Evolutionary conservation across 2,797 vertebrate genomes (phyloP), one percentile per base, ranked within the genome.

Genomic region (Poecilia picta): DNA sequence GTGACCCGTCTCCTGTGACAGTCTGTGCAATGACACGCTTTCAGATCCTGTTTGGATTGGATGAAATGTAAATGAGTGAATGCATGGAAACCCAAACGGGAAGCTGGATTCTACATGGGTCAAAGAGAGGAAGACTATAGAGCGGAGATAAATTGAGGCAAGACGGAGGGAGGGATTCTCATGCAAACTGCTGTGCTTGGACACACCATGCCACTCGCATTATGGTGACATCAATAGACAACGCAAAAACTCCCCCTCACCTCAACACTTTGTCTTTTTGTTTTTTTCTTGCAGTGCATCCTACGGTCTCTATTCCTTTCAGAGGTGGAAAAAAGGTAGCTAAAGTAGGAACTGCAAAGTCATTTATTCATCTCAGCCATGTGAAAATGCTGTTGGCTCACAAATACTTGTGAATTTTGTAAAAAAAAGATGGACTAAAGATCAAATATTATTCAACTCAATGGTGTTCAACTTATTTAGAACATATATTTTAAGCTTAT

Each of bases 131-230:
- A 93, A 93, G 90, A 91, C 92, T 91, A 92, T 91, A 91, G 93
- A 92, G 78, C 74, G 80, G 84, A 92, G 93, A 93, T 92, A 93
- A 91, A 89, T 72, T 70, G 83, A 85, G 86, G 81, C 79, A 36
- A 82, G 81, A 49, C 75, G 86, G 88, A 81, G 91, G 89, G 92
- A 84, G 92, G 79, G 93, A 91, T 93, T 94, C 91, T 95, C 87
- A 95, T 91, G 94, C 79, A 91, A 90, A 95, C 91, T 85, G 81
- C 91, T 92, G 88, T 33, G 90, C 76, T 87, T 73, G 93, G 96
- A 96, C 95, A 96, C 96, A 96, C 94, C 77, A 84, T 95, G 96
- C 95, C 96, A 95, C 94, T 94, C 93, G 90, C 93, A 96, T 96
- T 96, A 96, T 78, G 80, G 83, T 87, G 89, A 95, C 93, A 80